These are phyloP conservation scores for Antheraea yamamai DNA, from an alignment of 2,888 invertebrate genomes.

Conservation along the genomic window DNA sequence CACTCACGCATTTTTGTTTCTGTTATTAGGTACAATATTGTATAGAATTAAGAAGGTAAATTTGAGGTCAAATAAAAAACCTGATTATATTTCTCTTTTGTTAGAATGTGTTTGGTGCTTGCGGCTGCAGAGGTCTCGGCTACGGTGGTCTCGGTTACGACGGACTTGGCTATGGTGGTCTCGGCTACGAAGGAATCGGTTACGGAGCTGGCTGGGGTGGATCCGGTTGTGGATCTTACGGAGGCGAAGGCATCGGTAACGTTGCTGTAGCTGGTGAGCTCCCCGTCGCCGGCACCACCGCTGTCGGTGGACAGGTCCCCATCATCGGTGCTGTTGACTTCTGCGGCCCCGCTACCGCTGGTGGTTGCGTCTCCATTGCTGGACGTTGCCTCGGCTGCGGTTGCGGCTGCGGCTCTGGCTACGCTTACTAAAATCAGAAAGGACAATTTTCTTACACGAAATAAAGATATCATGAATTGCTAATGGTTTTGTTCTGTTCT, in stretches of 20 bases:
- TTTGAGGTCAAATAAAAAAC: no score
- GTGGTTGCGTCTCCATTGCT: conserved; percentile 34
- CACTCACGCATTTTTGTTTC: no score
- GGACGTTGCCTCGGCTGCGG: conserved; percentile 27
- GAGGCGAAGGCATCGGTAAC: conserved; percentile 43
- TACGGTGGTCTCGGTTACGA: conserved; percentile 15
- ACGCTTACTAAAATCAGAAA: conserved; percentile 20
- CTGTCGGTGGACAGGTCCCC: conserved; percentile 46
- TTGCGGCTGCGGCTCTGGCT: conserved; percentile 24
- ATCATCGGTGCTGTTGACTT: conserved; percentile 44
- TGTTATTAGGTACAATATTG: no score
- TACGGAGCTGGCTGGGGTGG: conserved; percentile 7
- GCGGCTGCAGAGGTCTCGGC: neutral
- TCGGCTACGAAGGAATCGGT: conserved; percentile 27
- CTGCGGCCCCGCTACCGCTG: conserved; percentile 43
- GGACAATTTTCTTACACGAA: neutral
- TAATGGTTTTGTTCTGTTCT: neutral
- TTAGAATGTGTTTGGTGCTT: conserved; percentile 16
- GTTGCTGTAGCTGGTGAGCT: conserved; percentile 44
- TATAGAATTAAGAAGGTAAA: no score
- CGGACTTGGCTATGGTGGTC: conserved; percentile 26
- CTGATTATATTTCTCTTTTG: no score
- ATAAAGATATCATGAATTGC: neutral
- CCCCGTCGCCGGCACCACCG: conserved; percentile 31
- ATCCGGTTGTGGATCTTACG: conserved; percentile 32